Conservation (phyloP, 1,140 invertebrate species). For the Geopemphigus sp. region DNA sequence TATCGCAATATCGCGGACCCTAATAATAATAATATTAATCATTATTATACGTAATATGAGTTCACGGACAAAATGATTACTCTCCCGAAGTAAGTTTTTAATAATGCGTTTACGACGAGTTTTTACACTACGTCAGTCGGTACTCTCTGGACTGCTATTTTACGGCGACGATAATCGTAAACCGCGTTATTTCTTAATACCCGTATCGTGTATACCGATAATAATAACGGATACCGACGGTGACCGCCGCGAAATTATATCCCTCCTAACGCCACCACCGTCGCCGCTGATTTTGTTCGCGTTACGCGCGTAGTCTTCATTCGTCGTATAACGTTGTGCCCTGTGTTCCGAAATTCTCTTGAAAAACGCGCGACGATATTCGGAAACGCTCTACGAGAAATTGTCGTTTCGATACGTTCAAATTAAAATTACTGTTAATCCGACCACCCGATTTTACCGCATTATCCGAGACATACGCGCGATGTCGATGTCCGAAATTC, state of each 20-base stretch:
- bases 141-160: background rate
- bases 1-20: background rate
- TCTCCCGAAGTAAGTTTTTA: constrained; percentile 19
- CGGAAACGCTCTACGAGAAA: too few species aligned
- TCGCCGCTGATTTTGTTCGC: background rate
- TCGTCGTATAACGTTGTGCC: too few species aligned
- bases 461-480: too few species aligned
- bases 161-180: background rate
- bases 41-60: too few species aligned
- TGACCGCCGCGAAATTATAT: background rate
- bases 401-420: too few species aligned
- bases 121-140: background rate
- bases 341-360: too few species aligned
- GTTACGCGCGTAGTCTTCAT: background rate
- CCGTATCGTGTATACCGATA: background rate
- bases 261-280: background rate
- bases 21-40: constrained; percentile 4
- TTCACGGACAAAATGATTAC: background rate
- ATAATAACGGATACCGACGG: background rate
- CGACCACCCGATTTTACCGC: too few species aligned
- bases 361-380: too few species aligned
- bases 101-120: constrained; percentile 3
- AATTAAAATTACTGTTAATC: too few species aligned
- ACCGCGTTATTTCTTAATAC: background rate
- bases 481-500: too few species aligned